These are phyloP conservation scores for Timema cristinae DNA, from an alignment of 2,888 invertebrate species.

Conservation along the genomic window DNA sequence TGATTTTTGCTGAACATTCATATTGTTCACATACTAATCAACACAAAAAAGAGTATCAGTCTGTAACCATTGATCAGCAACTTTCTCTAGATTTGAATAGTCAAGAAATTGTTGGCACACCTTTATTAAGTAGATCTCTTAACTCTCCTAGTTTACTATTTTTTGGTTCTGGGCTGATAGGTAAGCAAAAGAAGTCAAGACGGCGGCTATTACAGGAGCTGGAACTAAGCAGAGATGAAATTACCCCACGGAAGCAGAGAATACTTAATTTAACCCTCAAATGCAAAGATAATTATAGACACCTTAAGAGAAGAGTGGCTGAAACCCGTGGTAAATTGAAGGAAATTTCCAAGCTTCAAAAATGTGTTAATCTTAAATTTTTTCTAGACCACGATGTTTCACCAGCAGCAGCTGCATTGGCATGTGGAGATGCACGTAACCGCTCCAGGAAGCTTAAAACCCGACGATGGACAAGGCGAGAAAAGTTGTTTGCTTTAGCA, in stretches of 20 bases:
- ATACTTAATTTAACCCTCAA: background rate
- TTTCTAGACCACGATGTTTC: background rate
- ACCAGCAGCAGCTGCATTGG: background rate
- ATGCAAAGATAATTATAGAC: background rate
- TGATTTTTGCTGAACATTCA: too few species aligned
- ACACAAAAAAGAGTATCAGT: background rate
- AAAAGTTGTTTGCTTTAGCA: background rate
- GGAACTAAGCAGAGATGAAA: background rate
- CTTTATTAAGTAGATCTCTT: background rate
- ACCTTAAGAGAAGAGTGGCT: background rate
- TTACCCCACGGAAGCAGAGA: background rate
- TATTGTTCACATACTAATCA: too few species aligned
- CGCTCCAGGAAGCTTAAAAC: background rate
- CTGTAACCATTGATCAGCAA: background rate
- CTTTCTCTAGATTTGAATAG: background rate
- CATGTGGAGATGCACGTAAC: constrained; percentile 1
- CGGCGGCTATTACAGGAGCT: background rate
- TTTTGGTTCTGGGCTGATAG: background rate
- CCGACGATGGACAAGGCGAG: background rate
- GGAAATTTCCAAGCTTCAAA: background rate
- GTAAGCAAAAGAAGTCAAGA: background rate
- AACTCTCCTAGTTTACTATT: background rate
- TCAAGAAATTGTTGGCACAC: too few species aligned
- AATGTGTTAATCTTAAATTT: background rate
- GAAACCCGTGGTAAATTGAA: background rate